phyloP scores from a whole-genome alignment of 2,797 vertebrate species.

The Salarias fasciatus region DNA sequence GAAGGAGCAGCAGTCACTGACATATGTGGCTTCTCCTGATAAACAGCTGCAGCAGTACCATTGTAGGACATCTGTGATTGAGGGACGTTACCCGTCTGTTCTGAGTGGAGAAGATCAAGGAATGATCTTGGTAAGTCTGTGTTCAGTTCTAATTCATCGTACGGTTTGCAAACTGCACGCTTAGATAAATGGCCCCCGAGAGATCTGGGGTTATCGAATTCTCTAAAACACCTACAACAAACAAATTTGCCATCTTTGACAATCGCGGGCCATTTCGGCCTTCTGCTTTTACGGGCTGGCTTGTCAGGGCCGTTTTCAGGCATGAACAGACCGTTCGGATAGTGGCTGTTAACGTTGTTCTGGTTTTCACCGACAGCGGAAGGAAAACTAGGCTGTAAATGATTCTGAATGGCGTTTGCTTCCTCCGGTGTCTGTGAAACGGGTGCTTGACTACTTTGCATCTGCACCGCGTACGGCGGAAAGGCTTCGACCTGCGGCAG shows the following conservation, averaged over 20 bases:
- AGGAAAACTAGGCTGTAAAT: constrained; percentile 30
- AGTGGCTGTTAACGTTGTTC: constrained; percentile 14
- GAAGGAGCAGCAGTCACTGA: constrained; percentile 78
- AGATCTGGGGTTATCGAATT: constrained; percentile 93
- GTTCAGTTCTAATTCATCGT: constrained; percentile 87
- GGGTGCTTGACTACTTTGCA: constrained; percentile 46
- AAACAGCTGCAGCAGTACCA: constrained; percentile 60
- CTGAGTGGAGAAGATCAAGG: constrained; percentile 92
- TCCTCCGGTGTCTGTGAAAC: constrained; percentile 39
- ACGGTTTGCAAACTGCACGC: constrained; percentile 89
- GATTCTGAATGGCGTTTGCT: constrained; percentile 40
- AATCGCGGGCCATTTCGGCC: constrained; percentile 95
- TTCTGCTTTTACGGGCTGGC: constrained; percentile 83
- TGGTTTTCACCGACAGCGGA: constrained; percentile 18
- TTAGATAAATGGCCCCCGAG: constrained; percentile 97
- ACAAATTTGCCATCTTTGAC: constrained; percentile 94
- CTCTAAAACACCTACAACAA: constrained; percentile 93
- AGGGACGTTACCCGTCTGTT: constrained; percentile 80
- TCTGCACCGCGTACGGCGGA: constrained; percentile 48
- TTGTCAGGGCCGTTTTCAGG: constrained; percentile 46
- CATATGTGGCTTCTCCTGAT: constrained; percentile 85
- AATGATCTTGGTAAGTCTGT: constrained; percentile 88
- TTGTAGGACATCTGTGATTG: constrained; percentile 81
- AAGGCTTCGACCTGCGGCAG: constrained; percentile 41
- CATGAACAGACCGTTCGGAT: constrained; percentile 23